phyloP scores from a whole-genome alignment of 2,888 invertebrate genomes.

The Idaea straminata region DNA sequence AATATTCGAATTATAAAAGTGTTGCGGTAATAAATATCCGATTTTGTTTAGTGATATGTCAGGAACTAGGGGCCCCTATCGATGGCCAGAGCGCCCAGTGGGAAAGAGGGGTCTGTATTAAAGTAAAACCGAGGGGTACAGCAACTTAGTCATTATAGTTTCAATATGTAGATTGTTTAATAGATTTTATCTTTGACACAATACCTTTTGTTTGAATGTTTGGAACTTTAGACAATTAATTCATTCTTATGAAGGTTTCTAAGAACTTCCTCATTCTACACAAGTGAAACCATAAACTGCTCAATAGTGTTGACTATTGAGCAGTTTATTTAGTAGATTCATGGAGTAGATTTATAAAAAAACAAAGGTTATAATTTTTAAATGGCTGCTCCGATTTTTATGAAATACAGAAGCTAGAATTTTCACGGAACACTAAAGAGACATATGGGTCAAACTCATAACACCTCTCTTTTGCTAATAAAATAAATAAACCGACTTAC shows the following conservation, averaged over 20 bases:
- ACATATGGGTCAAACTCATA: not conserved
- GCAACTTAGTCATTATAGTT: too few relatives aligned
- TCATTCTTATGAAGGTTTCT: constrained; percentile 5
- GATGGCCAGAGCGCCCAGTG: too few relatives aligned
- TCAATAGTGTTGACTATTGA: not conserved
- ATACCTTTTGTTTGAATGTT: not conserved
- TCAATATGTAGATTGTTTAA: too few relatives aligned
- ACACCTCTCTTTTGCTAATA: not conserved
- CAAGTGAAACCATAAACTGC: not conserved
- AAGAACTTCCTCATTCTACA: not conserved
- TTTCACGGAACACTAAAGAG: too few relatives aligned
- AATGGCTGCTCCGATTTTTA: not conserved
- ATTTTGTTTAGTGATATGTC: too few relatives aligned
- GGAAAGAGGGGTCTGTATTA: too few relatives aligned
- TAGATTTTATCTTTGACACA: not conserved
- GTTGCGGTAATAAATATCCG: too few relatives aligned
- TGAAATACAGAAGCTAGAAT: not conserved
- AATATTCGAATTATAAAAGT: too few relatives aligned
- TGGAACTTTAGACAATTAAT: not conserved
- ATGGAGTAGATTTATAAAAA: too few relatives aligned
- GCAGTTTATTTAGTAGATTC: not conserved
- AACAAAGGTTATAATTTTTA: not conserved
- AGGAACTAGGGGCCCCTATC: too few relatives aligned
- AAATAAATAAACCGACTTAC: constrained; percentile 55
- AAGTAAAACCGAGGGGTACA: too few relatives aligned